Evolutionary conservation across 2,797 vertebrate genomes (phyloP), one percentile per base, ranked within the genome.

Genomic region (Caiman crocodilus): DNA sequence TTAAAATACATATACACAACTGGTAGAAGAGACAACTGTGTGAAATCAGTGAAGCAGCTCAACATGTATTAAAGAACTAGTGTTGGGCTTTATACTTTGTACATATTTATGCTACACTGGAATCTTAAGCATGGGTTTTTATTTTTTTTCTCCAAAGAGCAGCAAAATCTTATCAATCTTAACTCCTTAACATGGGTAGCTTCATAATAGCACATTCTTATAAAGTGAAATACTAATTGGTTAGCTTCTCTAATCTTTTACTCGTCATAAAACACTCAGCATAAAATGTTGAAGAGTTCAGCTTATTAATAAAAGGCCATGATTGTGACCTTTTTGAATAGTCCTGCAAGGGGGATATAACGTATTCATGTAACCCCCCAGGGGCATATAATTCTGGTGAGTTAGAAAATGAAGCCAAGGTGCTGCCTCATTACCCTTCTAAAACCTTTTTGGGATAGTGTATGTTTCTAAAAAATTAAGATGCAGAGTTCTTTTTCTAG

Each of bases 101-200:
- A 87, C 58, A 7, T 0, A 0, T 9, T 88, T 4, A 21, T 17
- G 75, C 56, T 64, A 30, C 21, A 1, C 14, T 15, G 23, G 23
- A 73, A n/a, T 26, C 50, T 79, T 82, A 59, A 79, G 64, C 6
- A 16, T 2, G 78, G 5, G 25, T 42, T 91, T 91, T 87, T 57
- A 28, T n/a, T 12, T 50, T 82, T 14, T 6, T 84, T 92, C 14
- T 20, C 50, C 23, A 77, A 79, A 71, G 79, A 25, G 2, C 1
- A 75, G 8, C 28, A 79, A 84, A 93, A 75, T 61, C 30, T 75
- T 59, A 79, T 23, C 78, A 76, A 67, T 1, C 2, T 82, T 84
- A 12, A 4, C 6, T 73, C 23, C 35, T 7, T 73, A 50, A 50
- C 7, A 7, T 25, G 23, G 69, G 25, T 50, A 73, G 50, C 35